These are phyloP conservation scores for Zygaena filipendulae DNA, from an alignment of 2,888 invertebrate genomes.

Conservation along the genomic window DNA sequence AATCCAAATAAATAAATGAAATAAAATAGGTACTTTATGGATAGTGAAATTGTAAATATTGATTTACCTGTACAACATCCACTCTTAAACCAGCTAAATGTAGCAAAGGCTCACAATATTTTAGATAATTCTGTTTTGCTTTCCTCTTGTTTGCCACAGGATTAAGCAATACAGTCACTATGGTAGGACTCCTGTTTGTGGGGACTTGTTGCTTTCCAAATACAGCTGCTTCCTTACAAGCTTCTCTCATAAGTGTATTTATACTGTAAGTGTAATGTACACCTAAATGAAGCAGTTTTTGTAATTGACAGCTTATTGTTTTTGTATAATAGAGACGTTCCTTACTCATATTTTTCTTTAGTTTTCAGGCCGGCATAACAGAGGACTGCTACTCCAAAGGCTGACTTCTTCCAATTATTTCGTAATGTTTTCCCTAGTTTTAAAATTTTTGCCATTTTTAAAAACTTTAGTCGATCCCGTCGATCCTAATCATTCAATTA, in stretches of 20 bases:
- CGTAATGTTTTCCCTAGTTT: conserved; percentile 75
- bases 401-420: conserved; percentile 92
- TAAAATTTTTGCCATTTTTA: conserved; percentile 62
- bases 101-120: conserved; percentile 93
- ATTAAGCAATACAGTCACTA: conserved; percentile 89
- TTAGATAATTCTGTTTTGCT: conserved; percentile 78
- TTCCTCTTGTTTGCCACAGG: conserved; percentile 88
- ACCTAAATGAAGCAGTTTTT: background rate
- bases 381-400: conserved; percentile 73
- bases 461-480: too few relatives aligned
- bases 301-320: too few relatives aligned
- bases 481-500: too few relatives aligned
- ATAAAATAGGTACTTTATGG: too few relatives aligned
- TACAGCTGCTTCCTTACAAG: conserved; percentile 79
- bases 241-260: conserved; percentile 79
- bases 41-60: too few relatives aligned
- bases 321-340: conserved; percentile 13
- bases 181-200: conserved; percentile 71
- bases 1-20: too few relatives aligned
- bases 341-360: conserved; percentile 80
- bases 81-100: conserved; percentile 80
- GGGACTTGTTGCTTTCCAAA: conserved; percentile 76
- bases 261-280: conserved; percentile 32
- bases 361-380: conserved; percentile 77
- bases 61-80: conserved; percentile 25